Conservation (phyloP, 2,888 invertebrate species). For the Andrena bicolor region DNA sequence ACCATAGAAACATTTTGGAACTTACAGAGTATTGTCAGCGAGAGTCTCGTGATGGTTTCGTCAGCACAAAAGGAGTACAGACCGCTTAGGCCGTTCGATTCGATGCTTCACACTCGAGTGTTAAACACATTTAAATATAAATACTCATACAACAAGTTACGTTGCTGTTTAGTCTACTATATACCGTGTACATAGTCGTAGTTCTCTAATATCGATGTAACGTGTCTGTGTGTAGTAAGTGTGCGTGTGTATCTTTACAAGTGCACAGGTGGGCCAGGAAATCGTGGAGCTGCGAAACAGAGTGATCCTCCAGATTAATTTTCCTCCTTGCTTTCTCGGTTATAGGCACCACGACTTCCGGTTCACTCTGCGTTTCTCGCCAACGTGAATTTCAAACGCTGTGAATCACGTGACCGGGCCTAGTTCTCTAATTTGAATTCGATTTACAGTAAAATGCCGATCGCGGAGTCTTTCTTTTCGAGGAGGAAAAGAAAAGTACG, state of each 20-base stretch:
- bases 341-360: slow-evolving; percentile 25
- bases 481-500: slow-evolving; percentile 60
- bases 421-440: slow-evolving; percentile 15
- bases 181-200: slow-evolving; percentile 45
- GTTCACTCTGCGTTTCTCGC: slow-evolving; percentile 14
- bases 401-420: background rate
- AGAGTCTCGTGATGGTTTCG: slow-evolving; percentile 46
- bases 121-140: slow-evolving; percentile 73
- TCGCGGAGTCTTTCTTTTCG: slow-evolving; percentile 6
- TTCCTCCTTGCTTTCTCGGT: background rate
- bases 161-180: slow-evolving; percentile 47
- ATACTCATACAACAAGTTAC: slow-evolving; percentile 70
- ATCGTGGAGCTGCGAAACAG: background rate
- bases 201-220: slow-evolving; percentile 51
- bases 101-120: slow-evolving; percentile 55
- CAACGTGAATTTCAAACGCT: slow-evolving; percentile 8
- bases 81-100: slow-evolving; percentile 29
- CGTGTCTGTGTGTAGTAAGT: slow-evolving; percentile 14
- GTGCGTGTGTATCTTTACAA: slow-evolving; percentile 40
- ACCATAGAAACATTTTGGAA: background rate
- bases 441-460: slow-evolving; percentile 46
- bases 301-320: background rate
- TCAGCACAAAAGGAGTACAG: slow-evolving; percentile 67
- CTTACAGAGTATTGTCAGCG: background rate
- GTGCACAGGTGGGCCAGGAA: slow-evolving; percentile 9